A percentile compares a stretch with the other conserved stretches of the same genome.
Evolutionary conservation across 2,113 vertebrate species (phyloP).

Genomic region (Gavia stellata): DNA sequence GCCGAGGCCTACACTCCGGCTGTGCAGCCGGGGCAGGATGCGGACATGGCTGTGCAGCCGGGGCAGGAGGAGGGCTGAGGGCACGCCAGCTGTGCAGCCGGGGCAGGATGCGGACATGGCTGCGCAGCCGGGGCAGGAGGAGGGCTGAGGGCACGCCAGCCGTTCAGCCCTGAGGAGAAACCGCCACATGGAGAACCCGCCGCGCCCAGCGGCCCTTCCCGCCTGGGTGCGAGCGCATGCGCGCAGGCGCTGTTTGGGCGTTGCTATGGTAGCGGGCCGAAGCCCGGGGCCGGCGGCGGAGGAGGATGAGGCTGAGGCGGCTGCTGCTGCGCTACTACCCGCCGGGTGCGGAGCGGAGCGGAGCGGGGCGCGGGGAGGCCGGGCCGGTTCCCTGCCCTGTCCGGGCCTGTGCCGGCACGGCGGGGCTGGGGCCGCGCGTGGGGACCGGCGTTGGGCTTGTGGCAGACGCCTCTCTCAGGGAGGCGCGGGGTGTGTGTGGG

Average conservation of each 20-base stretch:
- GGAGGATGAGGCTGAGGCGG: slow-evolving; percentile 80
- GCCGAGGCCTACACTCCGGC: background rate
- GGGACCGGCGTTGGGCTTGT: background rate
- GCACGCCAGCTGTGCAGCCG: rapidly evolving
- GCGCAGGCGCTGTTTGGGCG: slow-evolving; percentile 29
- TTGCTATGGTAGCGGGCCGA: slow-evolving; percentile 67
- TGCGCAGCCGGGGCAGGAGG: too few species aligned
- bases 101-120: background rate
- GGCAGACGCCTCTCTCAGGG: background rate
- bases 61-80: too few species aligned
- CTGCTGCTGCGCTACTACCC: slow-evolving; percentile 90
- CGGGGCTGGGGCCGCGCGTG: too few species aligned
- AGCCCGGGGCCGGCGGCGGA: background rate
- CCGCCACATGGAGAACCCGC: background rate
- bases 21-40: background rate
- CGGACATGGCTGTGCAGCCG: background rate
- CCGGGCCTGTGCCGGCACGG: background rate
- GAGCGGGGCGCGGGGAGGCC: background rate
- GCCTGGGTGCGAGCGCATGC: background rate
- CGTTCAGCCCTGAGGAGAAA: rapidly evolving
- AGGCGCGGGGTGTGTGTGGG: background rate
- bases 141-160: too few species aligned
- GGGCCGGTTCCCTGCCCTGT: background rate
- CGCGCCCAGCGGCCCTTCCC: background rate
- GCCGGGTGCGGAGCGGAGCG: slow-evolving; percentile 77